Evolutionary conservation across 1,140 invertebrate genomes (phyloP).

Genomic region (Cydia fagiglandana): DNA sequence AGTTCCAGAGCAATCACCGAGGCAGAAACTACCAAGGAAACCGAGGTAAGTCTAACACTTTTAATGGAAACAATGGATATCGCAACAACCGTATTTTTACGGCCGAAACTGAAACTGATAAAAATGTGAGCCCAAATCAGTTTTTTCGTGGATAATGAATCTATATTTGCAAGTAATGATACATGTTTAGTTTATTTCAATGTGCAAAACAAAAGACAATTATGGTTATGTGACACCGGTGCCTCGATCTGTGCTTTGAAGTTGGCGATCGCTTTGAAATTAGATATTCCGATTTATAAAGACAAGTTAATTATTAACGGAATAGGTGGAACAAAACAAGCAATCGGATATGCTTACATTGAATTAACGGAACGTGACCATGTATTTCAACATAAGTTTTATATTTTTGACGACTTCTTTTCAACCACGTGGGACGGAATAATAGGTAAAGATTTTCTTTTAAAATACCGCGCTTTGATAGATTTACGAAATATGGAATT

Average conservation of each 20-base stretch:
- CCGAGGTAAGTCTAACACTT: too few species aligned
- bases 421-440: not conserved
- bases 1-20: too few species aligned
- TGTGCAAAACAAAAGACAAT: too few species aligned
- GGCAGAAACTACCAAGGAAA: too few species aligned
- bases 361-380: not conserved
- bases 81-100: too few species aligned
- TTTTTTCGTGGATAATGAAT: slow-evolving; percentile 3
- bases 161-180: not conserved
- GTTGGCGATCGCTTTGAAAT: not conserved
- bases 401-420: not conserved
- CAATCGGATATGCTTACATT: not conserved
- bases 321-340: not conserved
- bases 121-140: not conserved
- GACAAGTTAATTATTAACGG: not conserved
- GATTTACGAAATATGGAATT: not conserved
- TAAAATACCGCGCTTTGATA: not conserved
- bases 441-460: too few species aligned
- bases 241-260: not conserved
- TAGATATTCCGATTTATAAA: slow-evolving; percentile 11
- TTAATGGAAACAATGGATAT: too few species aligned
- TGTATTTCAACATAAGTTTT: slow-evolving; percentile 1
- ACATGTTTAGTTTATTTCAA: not conserved
- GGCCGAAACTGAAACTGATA: too few species aligned
- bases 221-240: not conserved